Base-by-base conservation (phyloP, 1,140 invertebrate genomes). In the Acyrthosiphon pisum region DNA sequence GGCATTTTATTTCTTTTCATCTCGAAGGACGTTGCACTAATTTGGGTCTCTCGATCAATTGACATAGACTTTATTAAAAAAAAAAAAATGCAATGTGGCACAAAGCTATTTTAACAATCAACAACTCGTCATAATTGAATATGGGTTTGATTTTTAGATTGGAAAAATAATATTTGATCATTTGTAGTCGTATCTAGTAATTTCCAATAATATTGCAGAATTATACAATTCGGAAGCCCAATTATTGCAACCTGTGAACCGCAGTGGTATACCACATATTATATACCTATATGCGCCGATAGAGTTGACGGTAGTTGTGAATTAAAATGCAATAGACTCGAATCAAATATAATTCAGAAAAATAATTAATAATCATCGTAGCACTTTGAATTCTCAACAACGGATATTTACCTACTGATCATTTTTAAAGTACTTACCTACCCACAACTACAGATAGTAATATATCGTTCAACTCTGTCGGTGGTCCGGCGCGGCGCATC, bases 1-100 rank as follows among this genome's bases (percentile, higher is more conserved):
- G 37, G 30, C 30, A 87, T 48, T 53, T 35, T 53, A 37, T 89
- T 89, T 89, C n/a, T 89, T 89, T 53, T 89, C 87, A 35, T 53
- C 22, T 37, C 48, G 48, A 53, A 89, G 87, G 87, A 20, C 87
- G 22, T 76, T 23, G 83, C 48, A 87, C 46, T 87, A 35, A 48
- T 87, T 87, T 48, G 30, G 30, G 30, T 87, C 44, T 87, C 30
- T 48, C 44, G 18, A 87, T 50, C 86, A 22, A 87, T 87, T 87
- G 44, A 44, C 41, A 7, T 30, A 11, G 23, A 26, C 41, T 41
- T 26, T 84, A 37, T 23, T 26, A 84, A 11, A 37, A 41, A 84
- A 81, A 37, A 37, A 41, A 30, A 11, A 41, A 26, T n/a, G 23
- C 22, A 84, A 84, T 84, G 23, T 84, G 9, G 37, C 22, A 84